These are phyloP conservation scores for Melopsittacus undulatus DNA, from an alignment of 2,797 vertebrate species.

Conservation along the genomic window DNA sequence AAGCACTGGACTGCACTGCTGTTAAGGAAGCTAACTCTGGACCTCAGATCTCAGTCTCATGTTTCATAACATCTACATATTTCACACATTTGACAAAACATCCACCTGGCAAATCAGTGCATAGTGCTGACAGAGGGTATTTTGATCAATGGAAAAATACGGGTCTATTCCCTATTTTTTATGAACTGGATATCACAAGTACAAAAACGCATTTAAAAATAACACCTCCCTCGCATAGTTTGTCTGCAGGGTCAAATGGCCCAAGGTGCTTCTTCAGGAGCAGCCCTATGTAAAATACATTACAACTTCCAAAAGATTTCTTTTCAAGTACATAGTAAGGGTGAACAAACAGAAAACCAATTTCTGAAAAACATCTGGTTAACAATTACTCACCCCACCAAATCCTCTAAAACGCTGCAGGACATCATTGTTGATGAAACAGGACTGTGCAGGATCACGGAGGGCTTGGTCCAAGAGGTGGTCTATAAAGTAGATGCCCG, in stretches of 20 bases:
- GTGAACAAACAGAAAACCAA: not conserved
- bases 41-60: not conserved
- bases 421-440: constrained; percentile 85
- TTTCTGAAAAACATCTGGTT: accelerated
- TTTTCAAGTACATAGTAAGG: accelerated
- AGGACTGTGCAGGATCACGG: constrained; percentile 77
- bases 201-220: not conserved
- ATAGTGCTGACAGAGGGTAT: not conserved
- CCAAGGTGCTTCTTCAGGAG: not conserved
- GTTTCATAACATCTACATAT: not conserved
- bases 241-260: not conserved
- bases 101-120: not conserved
- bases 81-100: not conserved
- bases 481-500: constrained; percentile 97
- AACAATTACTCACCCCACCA: constrained; percentile 86
- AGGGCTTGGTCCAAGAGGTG: constrained; percentile 91
- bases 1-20: not conserved
- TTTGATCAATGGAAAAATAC: not conserved
- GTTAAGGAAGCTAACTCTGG: not conserved
- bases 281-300: not conserved
- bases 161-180: not conserved
- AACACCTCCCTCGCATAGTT: accelerated
- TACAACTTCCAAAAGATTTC: not conserved
- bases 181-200: not conserved
- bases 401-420: constrained; percentile 87